Evolutionary conservation across 2,797 vertebrate species (phyloP), one percentile per base, ranked within the genome.

Genomic region (Toxotes lorentzi): DNA sequence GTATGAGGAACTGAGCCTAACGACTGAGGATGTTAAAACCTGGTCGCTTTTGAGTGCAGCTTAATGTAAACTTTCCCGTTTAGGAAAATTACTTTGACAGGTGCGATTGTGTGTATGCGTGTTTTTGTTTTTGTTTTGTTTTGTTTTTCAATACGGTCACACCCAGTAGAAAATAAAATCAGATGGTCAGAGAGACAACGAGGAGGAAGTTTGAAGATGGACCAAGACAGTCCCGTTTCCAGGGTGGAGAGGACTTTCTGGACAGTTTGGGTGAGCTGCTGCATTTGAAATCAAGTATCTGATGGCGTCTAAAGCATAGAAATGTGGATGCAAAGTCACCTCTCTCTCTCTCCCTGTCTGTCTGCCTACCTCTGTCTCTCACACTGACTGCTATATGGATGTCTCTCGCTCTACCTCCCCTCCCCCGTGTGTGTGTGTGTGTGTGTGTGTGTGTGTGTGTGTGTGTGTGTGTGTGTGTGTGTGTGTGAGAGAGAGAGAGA

Each of bases 191-290:
- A 63, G 51, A 35, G 56, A 27, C 12, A 9, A 8, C 4, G 2
- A 63, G 71, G 9, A 65, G 27, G 54, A 73, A 16, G 69, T 51
- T 24, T 57, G 50, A 74, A 41, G 58, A 95, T 95, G 95, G 94
- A 95, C 12, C 68, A 70, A 1, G 81, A 89, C 19, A 71, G 38
- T 56, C 23, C 84, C 3, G 1, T 78, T 6, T 12, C 83, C 70
- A 86, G 93, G 23, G 13, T 86, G 79, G 91, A 87, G 64, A 92
- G 94, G 74, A 92, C 84, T 30, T 63, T 95, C 17, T 94, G 94
- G 94, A 85, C 88, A 14, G 83, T 94, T 34, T 94, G 94, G 95
- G 95, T 95, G 89, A 95, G 94, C 35, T 4, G 23, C 51, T 34
- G 56, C 45, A 19, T 30, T 51, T 32, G 0, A 48, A 67, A 16